Conservation (phyloP, 2,888 invertebrate species). For the Opisthograptis luteolata region DNA sequence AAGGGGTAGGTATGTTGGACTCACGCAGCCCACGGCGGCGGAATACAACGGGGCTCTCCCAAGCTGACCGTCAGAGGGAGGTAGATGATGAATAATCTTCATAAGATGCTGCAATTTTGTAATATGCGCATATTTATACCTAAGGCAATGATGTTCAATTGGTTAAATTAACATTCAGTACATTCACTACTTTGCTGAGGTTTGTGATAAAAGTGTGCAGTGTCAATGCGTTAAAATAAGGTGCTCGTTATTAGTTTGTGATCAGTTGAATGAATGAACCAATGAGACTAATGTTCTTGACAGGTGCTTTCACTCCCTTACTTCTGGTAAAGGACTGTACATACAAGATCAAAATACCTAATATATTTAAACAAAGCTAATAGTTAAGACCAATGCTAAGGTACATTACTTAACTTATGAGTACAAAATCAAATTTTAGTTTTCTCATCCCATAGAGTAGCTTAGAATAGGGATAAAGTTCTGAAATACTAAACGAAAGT, state of each 20-base stretch:
- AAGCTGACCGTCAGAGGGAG: slow-evolving; percentile 86
- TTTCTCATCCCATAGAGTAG: no score
- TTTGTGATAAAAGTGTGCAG: slow-evolving; percentile 8
- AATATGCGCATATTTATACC: slow-evolving; percentile 83
- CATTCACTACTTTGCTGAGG: slow-evolving; percentile 24
- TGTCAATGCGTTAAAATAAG: slow-evolving; percentile 3
- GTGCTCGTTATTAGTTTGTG: no score
- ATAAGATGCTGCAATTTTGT: slow-evolving; percentile 88
- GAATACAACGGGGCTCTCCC: slow-evolving; percentile 77
- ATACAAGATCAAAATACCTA: no score
- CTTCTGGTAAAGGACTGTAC: no score
- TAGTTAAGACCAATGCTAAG: no score
- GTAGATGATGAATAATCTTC: slow-evolving; percentile 89
- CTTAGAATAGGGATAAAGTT: background rate
- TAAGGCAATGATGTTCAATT: slow-evolving; percentile 78
- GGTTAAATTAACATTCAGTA: slow-evolving; percentile 63
- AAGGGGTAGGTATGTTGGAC: slow-evolving; percentile 60
- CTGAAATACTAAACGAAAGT: no score
- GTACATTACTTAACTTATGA: no score
- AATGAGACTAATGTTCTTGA: no score
- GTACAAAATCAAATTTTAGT: no score
- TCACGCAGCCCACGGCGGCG: slow-evolving; percentile 79
- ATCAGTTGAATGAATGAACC: background rate
- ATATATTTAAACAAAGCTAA: no score
- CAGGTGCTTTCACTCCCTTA: no score